These are phyloP conservation scores for Lepidurus couesii DNA, from an alignment of 1,140 invertebrate genomes.

Conservation along the genomic window DNA sequence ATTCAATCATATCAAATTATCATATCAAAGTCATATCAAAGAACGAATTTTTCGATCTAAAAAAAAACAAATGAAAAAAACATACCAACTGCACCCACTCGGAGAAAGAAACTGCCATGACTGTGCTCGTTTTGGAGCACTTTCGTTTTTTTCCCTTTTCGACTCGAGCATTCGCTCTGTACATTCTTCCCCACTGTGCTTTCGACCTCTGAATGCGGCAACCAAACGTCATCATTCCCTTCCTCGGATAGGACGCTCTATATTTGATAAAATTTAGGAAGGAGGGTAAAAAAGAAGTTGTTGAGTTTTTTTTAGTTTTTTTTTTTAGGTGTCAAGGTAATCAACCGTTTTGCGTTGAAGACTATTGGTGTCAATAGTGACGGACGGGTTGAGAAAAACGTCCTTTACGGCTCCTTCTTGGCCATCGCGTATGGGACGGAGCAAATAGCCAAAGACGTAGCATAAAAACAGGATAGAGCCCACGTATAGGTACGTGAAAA, in stretches of 20 bases:
- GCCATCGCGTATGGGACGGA: constrained; percentile 64
- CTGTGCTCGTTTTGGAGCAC: constrained; percentile 87
- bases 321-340: background rate
- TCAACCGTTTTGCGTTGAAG: constrained; percentile 4
- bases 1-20: constrained; percentile 37
- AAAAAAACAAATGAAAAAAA: background rate
- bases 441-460: constrained; percentile 93
- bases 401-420: constrained; percentile 18
- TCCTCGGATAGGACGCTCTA: background rate
- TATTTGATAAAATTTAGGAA: background rate
- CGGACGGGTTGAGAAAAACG: background rate
- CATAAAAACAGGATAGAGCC: constrained; percentile 90
- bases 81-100: constrained; percentile 90
- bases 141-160: constrained; percentile 61
- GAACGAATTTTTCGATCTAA: no score
- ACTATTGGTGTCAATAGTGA: constrained; percentile 15
- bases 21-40: constrained; percentile 37
- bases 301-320: no score
- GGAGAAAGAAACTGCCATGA: constrained; percentile 91
- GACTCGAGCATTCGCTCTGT: background rate
- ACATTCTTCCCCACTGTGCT: background rate
- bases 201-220: background rate
- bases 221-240: background rate
- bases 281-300: no score
- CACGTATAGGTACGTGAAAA: constrained; percentile 95